phyloP scores from a whole-genome alignment of 2,797 vertebrate species.

The Enteromius trimaculatus region DNA sequence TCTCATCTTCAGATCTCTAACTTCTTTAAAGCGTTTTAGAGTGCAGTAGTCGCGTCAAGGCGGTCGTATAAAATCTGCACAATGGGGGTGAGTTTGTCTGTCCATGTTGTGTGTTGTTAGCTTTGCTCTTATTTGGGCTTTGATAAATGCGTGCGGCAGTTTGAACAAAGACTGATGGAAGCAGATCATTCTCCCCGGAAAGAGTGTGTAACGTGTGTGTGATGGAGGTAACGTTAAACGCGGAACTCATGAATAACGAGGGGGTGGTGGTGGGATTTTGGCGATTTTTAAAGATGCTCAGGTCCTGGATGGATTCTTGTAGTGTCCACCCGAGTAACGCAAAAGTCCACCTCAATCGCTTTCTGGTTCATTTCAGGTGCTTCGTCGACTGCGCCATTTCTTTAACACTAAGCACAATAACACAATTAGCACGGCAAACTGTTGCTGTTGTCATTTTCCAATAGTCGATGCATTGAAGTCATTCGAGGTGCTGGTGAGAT shows the following conservation, averaged over 20 bases:
- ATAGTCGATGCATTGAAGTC: neutral
- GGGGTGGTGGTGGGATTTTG: neutral
- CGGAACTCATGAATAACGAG: neutral
- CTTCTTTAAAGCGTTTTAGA: constrained; percentile 36
- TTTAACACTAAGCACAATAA: constrained; percentile 25
- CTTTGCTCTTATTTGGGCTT: constrained; percentile 40
- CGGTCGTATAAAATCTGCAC: constrained; percentile 63
- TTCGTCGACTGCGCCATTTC: constrained; percentile 38
- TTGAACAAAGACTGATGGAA: constrained; percentile 60
- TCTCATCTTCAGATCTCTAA: constrained; percentile 14
- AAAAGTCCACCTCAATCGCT: neutral
- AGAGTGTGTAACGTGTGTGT: constrained; percentile 34
- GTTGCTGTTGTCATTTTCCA: constrained; percentile 19
- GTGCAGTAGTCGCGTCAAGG: constrained; percentile 57
- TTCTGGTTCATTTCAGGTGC: constrained; percentile 25
- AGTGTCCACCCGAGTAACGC: neutral
- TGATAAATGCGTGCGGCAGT: constrained; percentile 54
- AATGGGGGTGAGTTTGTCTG: constrained; percentile 80
- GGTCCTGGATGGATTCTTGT: neutral
- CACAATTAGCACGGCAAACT: constrained; percentile 17
- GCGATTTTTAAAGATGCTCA: constrained; percentile 14
- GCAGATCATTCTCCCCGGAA: constrained; percentile 39
- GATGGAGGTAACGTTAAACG: neutral
- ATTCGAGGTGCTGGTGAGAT: neutral
- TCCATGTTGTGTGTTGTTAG: constrained; percentile 44